Evolutionary conservation across 2,888 invertebrate genomes (phyloP).

Genomic region (Zelleria hepariella): DNA sequence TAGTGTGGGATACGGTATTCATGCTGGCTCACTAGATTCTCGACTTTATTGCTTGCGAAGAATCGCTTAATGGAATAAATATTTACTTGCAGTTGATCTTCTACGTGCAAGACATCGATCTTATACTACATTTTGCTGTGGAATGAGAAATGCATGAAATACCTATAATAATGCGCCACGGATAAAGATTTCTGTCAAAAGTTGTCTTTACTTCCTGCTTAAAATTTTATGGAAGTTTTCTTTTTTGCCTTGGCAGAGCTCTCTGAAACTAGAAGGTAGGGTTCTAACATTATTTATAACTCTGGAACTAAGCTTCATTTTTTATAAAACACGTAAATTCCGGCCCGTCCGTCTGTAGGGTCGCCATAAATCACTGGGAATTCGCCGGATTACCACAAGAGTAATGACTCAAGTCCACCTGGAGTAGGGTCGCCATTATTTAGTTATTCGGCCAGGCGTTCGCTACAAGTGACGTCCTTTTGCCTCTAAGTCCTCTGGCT

Average conservation of each 20-base stretch:
- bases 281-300: conserved; percentile 50
- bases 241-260: no score
- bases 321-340: conserved; percentile 68
- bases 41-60: conserved; percentile 7
- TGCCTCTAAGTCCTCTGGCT: conserved; percentile 3
- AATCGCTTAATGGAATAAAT: background rate
- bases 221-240: no score
- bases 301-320: conserved; percentile 61
- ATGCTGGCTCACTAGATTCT: conserved; percentile 30
- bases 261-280: background rate
- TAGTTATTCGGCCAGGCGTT: conserved; percentile 57
- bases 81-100: background rate
- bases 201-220: no score
- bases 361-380: conserved; percentile 63
- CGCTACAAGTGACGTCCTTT: conserved; percentile 16
- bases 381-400: conserved; percentile 67
- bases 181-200: no score
- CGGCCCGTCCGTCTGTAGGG: conserved; percentile 52
- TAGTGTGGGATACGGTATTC: conserved; percentile 55
- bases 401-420: conserved; percentile 69
- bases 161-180: no score
- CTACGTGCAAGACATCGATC: background rate
- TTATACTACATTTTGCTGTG: background rate
- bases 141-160: no score
- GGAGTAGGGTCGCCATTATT: conserved; percentile 60